phyloP scores from a whole-genome alignment of 1,140 invertebrate genomes.

The Trachelipus rathkii region DNA sequence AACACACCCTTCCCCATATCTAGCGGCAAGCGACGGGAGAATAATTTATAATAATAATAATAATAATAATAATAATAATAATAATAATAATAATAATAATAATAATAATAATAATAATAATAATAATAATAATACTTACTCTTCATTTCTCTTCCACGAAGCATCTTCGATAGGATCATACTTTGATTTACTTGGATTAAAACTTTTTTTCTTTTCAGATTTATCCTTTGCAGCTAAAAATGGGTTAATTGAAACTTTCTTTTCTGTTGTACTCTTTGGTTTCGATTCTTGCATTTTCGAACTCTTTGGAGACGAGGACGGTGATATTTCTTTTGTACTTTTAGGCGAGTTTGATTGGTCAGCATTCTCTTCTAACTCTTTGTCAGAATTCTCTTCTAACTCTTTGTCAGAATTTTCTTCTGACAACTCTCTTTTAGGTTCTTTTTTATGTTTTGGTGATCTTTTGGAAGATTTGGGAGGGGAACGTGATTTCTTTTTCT shows the following conservation, averaged over 20 bases:
- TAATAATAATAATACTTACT: conserved; percentile 53
- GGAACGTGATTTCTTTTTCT: too few relatives aligned
- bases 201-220: conserved; percentile 52
- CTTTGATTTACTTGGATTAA: conserved; percentile 69
- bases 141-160: conserved; percentile 72
- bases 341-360: background rate
- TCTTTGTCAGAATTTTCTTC: conserved; percentile 25
- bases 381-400: conserved; percentile 12
- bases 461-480: too few relatives aligned
- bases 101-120: conserved; percentile 20
- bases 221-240: conserved; percentile 22
- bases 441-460: too few relatives aligned
- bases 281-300: conserved; percentile 19
- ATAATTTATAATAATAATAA: background rate
- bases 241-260: conserved; percentile 25
- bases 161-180: conserved; percentile 91
- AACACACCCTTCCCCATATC: too few relatives aligned
- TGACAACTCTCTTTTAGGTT: background rate
- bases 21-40: background rate
- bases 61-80: background rate
- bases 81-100: conserved; percentile 9
- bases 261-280: background rate
- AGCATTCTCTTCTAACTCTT: background rate
- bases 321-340: background rate
- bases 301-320: background rate